These are phyloP conservation scores for Pristiophorus japonicus DNA, from an alignment of 2,113 vertebrate species.

Conservation along the genomic window DNA sequence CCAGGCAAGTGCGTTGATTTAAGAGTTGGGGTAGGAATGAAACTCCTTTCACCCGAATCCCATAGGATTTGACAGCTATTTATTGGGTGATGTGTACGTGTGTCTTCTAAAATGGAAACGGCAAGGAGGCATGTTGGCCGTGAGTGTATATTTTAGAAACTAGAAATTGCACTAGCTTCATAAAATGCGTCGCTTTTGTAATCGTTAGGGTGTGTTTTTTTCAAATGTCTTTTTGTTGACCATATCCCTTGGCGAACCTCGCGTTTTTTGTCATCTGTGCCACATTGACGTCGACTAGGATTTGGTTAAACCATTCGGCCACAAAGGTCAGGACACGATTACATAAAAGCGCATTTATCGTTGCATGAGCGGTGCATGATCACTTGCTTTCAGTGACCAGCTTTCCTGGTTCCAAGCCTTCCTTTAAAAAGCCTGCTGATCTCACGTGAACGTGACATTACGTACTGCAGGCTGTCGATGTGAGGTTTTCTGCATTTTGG, in stretches of 20 bases:
- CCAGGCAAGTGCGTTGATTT: background rate
- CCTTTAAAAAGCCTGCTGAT: background rate
- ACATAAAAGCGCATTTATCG: background rate
- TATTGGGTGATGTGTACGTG: background rate
- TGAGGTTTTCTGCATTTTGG: background rate
- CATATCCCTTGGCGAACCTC: background rate
- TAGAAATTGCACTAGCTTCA: background rate
- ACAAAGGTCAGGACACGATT: background rate
- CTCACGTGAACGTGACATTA: background rate
- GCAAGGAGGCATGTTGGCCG: too few species aligned
- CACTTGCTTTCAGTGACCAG: background rate
- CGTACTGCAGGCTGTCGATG: background rate
- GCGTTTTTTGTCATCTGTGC: background rate
- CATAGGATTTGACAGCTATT: background rate
- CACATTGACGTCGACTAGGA: background rate
- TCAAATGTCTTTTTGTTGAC: background rate
- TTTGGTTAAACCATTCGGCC: background rate
- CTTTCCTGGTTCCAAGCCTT: background rate
- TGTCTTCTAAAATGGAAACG: background rate
- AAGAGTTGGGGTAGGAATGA: too few species aligned
- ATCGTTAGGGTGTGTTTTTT: background rate
- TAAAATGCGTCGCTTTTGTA: background rate
- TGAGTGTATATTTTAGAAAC: background rate
- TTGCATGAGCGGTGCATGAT: background rate
- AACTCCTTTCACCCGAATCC: background rate